Base-by-base conservation (phyloP, 2,797 vertebrate genomes). In the Propithecus deckenii region DNA sequence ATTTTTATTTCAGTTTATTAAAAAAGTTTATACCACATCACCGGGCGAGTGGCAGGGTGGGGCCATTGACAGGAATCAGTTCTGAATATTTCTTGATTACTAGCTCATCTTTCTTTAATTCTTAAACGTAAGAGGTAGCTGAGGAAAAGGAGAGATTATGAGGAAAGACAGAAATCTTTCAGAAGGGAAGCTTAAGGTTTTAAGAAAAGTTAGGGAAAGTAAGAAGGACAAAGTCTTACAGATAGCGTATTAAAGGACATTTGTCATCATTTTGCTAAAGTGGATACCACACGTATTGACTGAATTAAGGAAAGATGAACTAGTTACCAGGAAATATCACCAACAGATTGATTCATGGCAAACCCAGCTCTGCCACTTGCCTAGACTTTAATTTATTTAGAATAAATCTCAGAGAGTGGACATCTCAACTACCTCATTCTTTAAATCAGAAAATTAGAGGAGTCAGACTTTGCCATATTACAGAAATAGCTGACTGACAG, bases 1-100 rank as follows among this genome's bases (percentile, higher is more conserved):
- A 61, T 25, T 89, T 94, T 84, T 89, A 52, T 76, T 94, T 93
- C 28, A 52, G 65, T 38, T n/a, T 91, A 91, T 88, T 30, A 59
- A 79, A 94, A 92, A 57, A 71, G 55, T 6, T 22, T 85, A 48
- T 38, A 25, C n/a, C 43, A 83, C 8, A 79, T 22, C 43, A 92
- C 80, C 76, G 35, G 55, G 43, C 55, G 86, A 69, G 48, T 5
- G 48, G 61, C 5, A 35, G 63, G 71, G 35, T 52, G 9, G 61
- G 5, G 41, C 38, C 38, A 74, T 55, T 38, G 48, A 61, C 12
- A n/a, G 41, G 41, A 74, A 50, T 74, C 32, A 5, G 61, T 76
- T 91, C 28, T 80, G 79, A 48, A 14, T 35, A 67, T 57, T 87
- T 86, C 32, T 55, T 86, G 4, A 43, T 41, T 9, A 67, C 65